These are phyloP conservation scores for Merops nubicus DNA, from an alignment of 2,113 vertebrate genomes.

Conservation along the genomic window DNA sequence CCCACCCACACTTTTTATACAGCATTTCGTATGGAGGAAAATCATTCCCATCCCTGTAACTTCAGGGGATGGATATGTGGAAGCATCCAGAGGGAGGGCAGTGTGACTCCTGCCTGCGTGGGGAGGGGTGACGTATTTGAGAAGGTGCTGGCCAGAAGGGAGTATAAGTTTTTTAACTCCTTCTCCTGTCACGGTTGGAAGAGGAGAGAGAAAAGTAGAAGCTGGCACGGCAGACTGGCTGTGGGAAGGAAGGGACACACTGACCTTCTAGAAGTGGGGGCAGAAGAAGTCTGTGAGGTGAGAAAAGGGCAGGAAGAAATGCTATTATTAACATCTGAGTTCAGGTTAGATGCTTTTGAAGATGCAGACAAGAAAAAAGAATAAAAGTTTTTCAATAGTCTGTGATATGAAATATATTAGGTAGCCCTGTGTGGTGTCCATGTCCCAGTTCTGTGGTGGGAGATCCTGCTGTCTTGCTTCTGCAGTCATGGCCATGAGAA, in stretches of 20 bases:
- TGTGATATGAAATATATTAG: not conserved
- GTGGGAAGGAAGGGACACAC: not conserved
- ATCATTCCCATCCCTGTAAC: conserved; percentile 46
- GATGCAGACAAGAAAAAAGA: not conserved
- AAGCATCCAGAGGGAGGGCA: conserved; percentile 47
- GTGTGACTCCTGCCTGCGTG: not conserved
- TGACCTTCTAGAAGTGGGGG: not conserved
- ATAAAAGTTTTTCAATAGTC: not conserved
- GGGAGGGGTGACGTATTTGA: not conserved
- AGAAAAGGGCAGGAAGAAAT: not conserved
- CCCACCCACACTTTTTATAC: conserved; percentile 50
- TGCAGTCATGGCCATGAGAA: not conserved
- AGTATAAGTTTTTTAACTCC: not conserved
- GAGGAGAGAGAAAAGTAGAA: not conserved
- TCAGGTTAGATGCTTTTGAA: not conserved
- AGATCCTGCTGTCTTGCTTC: not conserved
- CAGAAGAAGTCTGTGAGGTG: not conserved
- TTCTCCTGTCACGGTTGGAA: not conserved
- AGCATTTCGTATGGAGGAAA: conserved; percentile 43
- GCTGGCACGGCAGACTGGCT: not conserved
- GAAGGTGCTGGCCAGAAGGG: not conserved
- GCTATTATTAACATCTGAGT: not conserved
- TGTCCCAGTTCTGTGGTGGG: fast-evolving
- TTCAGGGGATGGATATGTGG: conserved; percentile 34
- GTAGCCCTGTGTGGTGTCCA: not conserved